These are phyloP conservation scores for Copidosoma floridanum DNA, from an alignment of 1,140 invertebrate genomes.

Conservation along the genomic window DNA sequence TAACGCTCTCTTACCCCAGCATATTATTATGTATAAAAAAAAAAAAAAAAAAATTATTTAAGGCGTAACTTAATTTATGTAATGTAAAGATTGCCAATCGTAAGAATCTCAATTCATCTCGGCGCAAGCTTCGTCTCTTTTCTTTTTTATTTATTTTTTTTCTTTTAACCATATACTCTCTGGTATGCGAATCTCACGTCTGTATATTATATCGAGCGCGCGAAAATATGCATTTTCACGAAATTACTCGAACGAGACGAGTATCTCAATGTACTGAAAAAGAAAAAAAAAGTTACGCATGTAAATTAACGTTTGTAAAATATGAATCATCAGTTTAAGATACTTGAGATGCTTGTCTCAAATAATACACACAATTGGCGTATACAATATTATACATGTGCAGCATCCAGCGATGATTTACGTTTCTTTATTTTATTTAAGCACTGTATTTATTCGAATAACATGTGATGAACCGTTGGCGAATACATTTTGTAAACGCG, in stretches of 20 bases:
- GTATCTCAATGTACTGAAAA: no score
- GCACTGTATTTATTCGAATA: slow-evolving; percentile 19
- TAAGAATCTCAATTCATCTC: slow-evolving; percentile 18
- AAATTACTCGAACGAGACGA: no score
- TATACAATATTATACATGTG: no score
- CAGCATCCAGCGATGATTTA: neutral
- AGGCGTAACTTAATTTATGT: slow-evolving; percentile 19
- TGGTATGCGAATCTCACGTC: no score
- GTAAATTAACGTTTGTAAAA: no score
- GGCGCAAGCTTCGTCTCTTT: neutral
- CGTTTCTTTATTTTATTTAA: neutral
- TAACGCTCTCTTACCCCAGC: slow-evolving; percentile 14
- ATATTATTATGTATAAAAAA: no score
- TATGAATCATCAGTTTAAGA: no score
- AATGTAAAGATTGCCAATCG: slow-evolving; percentile 13
- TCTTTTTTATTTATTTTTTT: neutral
- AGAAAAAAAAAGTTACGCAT: no score
- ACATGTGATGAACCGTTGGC: slow-evolving; percentile 5
- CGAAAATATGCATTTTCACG: slow-evolving; percentile 2
- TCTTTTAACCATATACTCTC: neutral
- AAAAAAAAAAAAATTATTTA: no score
- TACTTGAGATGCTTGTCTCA: no score
- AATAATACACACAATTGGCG: no score
- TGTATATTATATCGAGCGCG: neutral
- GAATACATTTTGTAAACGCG: slow-evolving; percentile 15